Conservation (phyloP, 2,113 vertebrate genomes). For the Chionis minor region DNA sequence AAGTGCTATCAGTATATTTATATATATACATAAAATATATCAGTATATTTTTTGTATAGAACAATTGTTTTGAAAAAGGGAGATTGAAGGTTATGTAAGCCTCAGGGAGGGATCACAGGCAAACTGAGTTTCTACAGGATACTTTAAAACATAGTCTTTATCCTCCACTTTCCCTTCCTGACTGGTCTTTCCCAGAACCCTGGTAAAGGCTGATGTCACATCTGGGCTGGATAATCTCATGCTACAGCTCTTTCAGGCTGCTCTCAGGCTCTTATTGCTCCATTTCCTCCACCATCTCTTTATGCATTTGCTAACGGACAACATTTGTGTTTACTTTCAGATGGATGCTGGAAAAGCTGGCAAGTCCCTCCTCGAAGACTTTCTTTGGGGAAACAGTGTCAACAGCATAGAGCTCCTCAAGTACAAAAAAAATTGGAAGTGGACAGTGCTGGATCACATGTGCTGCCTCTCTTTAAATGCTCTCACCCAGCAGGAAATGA, state of each 20-base stretch:
- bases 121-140: neutral
- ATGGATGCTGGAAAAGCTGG: neutral
- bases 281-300: neutral
- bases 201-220: neutral
- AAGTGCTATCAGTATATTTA: neutral
- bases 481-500: neutral
- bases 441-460: neutral
- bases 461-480: neutral
- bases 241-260: neutral
- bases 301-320: neutral
- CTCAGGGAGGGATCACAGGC: rapidly evolving
- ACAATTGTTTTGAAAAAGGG: neutral
- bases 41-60: neutral
- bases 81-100: neutral
- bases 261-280: neutral
- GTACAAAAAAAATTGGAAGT: neutral
- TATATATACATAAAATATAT: neutral
- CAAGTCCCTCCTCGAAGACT: neutral
- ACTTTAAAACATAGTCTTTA: neutral
- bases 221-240: neutral
- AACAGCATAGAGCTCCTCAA: neutral
- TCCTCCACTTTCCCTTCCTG: neutral
- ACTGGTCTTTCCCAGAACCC: neutral
- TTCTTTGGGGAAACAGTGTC: neutral
- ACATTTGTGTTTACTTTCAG: neutral